phyloP scores from a whole-genome alignment of 2,797 vertebrate species.

The Pitangus sulphuratus region DNA sequence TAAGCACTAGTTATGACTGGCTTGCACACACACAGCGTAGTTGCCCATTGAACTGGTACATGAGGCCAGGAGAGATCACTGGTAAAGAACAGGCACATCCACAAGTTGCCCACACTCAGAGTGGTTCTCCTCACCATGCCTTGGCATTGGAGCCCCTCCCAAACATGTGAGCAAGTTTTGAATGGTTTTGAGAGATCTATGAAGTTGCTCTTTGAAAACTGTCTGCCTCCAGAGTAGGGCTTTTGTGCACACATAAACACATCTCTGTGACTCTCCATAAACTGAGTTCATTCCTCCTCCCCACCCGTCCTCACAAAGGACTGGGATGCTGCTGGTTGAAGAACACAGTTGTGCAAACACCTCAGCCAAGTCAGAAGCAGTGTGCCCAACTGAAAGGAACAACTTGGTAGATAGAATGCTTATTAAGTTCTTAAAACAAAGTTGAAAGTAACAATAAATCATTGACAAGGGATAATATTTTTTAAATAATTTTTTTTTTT shows the following conservation, averaged over 20 bases:
- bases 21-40: background rate
- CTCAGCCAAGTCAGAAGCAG: background rate
- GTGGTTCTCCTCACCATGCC: background rate
- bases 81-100: rapidly evolving
- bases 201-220: background rate
- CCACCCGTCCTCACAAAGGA: rapidly evolving
- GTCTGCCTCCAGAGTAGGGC: background rate
- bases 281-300: background rate
- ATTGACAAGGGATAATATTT: background rate
- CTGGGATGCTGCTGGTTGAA: background rate
- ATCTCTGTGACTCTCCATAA: background rate
- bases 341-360: background rate
- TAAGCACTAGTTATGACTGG: background rate
- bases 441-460: background rate
- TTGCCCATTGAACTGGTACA: background rate
- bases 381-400: background rate
- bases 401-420: background rate
- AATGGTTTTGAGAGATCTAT: background rate
- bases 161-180: rapidly evolving
- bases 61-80: background rate
- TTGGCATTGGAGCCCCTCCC: background rate
- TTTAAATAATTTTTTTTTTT: background rate
- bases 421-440: background rate
- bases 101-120: background rate
- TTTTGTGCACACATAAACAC: background rate